Evolutionary conservation across 2,888 invertebrate genomes (phyloP).

Genomic region (Hirtodrosophila histrioides): DNA sequence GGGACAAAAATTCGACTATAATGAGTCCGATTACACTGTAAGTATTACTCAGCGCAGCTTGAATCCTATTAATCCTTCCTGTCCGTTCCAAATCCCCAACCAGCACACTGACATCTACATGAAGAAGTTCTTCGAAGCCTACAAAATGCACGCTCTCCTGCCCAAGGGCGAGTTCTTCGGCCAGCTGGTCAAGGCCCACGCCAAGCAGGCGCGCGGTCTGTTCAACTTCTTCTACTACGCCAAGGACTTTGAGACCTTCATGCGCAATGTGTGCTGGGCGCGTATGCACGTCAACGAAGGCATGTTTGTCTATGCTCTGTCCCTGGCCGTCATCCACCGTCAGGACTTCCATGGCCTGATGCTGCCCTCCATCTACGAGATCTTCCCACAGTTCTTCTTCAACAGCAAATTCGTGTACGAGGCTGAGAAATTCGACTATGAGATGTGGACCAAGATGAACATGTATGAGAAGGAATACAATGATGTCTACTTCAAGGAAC

Average conservation of each 20-base stretch:
- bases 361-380: constrained; percentile 89
- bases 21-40: constrained; percentile 57
- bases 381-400: constrained; percentile 90
- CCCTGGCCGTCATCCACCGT: constrained; percentile 87
- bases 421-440: constrained; percentile 86
- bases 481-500: constrained; percentile 69
- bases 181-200: constrained; percentile 84
- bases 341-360: constrained; percentile 87
- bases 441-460: constrained; percentile 84
- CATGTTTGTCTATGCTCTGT: constrained; percentile 88
- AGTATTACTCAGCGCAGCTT: constrained; percentile 14
- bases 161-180: constrained; percentile 86
- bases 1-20: constrained; percentile 85
- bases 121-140: constrained; percentile 68
- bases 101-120: constrained; percentile 66
- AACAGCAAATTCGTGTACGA: constrained; percentile 88
- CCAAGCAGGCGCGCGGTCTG: constrained; percentile 86
- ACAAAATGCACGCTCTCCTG: constrained; percentile 84
- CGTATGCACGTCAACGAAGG: constrained; percentile 89
- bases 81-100: too few species aligned
- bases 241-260: constrained; percentile 89
- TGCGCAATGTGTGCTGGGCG: constrained; percentile 88
- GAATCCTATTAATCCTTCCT: neutral
- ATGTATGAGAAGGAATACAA: constrained; percentile 80
- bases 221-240: constrained; percentile 89